These are phyloP conservation scores for Cosmorhoe ocellata DNA, from an alignment of 2,888 invertebrate species.

Conservation along the genomic window DNA sequence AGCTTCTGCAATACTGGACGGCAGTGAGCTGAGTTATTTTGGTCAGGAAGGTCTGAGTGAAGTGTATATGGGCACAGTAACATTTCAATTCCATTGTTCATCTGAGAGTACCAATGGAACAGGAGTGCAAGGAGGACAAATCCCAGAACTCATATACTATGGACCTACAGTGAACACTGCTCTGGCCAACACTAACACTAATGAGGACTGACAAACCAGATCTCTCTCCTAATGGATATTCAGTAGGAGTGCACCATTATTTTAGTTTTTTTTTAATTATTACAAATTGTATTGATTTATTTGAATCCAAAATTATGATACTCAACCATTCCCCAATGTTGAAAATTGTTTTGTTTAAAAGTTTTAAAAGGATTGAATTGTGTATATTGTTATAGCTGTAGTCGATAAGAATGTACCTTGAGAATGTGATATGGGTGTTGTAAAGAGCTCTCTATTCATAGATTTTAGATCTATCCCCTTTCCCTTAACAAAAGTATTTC, in stretches of 20 bases:
- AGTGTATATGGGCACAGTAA: slow-evolving; percentile 95
- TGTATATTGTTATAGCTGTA: slow-evolving; percentile 73
- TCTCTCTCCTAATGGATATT: slow-evolving; percentile 60
- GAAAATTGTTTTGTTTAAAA: slow-evolving; percentile 59
- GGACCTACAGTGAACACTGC: slow-evolving; percentile 86
- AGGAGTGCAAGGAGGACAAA: slow-evolving; percentile 98
- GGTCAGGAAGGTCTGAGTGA: slow-evolving; percentile 98
- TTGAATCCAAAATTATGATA: slow-evolving; percentile 40
- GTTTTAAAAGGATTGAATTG: slow-evolving; percentile 48
- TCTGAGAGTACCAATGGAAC: slow-evolving; percentile 99
- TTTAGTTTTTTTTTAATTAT: slow-evolving; percentile 38
- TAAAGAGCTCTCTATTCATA: slow-evolving; percentile 73
- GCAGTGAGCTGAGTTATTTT: slow-evolving; percentile 96
- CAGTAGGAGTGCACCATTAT: slow-evolving; percentile 47
- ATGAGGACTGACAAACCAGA: slow-evolving; percentile 77
- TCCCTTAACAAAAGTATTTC: slow-evolving; percentile 35
- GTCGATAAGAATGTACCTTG: slow-evolving; percentile 60
- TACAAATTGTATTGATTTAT: slow-evolving; percentile 20
- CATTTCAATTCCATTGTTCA: slow-evolving; percentile 98
- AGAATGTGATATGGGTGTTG: slow-evolving; percentile 81
- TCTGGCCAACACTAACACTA: slow-evolving; percentile 65
- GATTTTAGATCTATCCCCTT: slow-evolving; percentile 51
- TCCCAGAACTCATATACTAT: slow-evolving; percentile 97
- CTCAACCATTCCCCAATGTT: slow-evolving; percentile 67
- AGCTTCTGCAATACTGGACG: slow-evolving; percentile 96